phyloP scores from a whole-genome alignment of 64 coral and sea anemone genomes.

The Hydrozoanthus tunicans region DNA sequence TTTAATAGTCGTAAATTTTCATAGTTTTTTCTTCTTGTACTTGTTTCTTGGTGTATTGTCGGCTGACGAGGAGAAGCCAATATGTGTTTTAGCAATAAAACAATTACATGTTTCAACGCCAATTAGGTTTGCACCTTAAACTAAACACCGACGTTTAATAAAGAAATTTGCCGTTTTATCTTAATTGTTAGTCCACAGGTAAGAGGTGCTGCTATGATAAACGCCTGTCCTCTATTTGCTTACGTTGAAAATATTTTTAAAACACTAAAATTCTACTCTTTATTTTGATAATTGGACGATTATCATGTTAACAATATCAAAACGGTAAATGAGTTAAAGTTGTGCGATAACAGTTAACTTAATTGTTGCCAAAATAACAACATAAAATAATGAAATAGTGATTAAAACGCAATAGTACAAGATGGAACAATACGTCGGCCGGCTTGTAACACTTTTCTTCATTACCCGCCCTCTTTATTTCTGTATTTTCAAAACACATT shows the following conservation, averaged over 20 bases:
- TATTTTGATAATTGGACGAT: constrained; percentile 38
- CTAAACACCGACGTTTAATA: too few relatives aligned
- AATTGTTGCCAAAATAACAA: constrained; percentile 55
- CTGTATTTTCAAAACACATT: neutral
- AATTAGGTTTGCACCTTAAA: too few relatives aligned
- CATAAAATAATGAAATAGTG: constrained; percentile 34
- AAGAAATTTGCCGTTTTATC: neutral
- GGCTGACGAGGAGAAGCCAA: neutral
- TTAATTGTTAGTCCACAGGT: neutral
- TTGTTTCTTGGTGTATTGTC: neutral
- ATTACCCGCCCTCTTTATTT: neutral
- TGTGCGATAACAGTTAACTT: constrained; percentile 43
- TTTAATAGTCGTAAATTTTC: neutral
- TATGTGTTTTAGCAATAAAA: neutral
- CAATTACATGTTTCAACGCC: neutral
- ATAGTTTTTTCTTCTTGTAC: neutral
- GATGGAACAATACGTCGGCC: neutral
- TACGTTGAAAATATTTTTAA: constrained; percentile 2
- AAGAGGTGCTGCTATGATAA: neutral
- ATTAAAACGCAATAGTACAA: constrained; percentile 40
- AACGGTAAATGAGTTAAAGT: constrained; percentile 15
- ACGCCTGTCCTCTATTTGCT: neutral
- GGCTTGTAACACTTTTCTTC: constrained; percentile 6
- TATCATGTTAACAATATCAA: constrained; percentile 48
- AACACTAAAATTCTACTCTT: neutral